Conservation (phyloP, 2,113 vertebrate species). For the Nothocercus nigrocapillus region DNA sequence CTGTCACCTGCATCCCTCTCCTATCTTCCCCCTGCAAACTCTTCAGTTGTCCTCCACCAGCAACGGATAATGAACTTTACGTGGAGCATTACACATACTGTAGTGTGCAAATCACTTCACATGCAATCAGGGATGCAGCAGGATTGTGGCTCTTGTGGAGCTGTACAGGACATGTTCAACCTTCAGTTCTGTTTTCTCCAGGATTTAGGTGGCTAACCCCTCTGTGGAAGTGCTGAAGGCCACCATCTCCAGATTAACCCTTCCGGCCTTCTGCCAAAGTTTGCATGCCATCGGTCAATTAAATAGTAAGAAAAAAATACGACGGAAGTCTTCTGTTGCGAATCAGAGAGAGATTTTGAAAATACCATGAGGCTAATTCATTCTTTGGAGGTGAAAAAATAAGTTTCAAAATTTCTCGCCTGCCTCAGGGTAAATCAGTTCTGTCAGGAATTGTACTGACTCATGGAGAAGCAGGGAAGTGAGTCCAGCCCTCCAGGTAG, state of each 20-base stretch:
- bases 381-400: background rate
- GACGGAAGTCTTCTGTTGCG: background rate
- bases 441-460: background rate
- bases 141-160: background rate
- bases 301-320: background rate
- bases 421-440: background rate
- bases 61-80: background rate
- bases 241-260: fast-evolving
- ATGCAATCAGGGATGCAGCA: background rate
- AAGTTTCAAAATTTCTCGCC: background rate
- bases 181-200: background rate
- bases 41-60: background rate
- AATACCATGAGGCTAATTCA: background rate
- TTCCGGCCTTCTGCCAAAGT: background rate
- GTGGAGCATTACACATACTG: background rate
- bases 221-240: background rate
- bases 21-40: background rate
- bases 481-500: background rate
- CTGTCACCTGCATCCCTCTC: background rate
- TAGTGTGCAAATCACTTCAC: background rate
- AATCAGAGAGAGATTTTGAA: background rate
- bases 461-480: background rate
- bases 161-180: fast-evolving
- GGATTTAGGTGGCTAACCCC: background rate
- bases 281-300: background rate